Evolutionary conservation across 2,797 vertebrate species (phyloP).

Genomic region (Gymnocypris eckloni): DNA sequence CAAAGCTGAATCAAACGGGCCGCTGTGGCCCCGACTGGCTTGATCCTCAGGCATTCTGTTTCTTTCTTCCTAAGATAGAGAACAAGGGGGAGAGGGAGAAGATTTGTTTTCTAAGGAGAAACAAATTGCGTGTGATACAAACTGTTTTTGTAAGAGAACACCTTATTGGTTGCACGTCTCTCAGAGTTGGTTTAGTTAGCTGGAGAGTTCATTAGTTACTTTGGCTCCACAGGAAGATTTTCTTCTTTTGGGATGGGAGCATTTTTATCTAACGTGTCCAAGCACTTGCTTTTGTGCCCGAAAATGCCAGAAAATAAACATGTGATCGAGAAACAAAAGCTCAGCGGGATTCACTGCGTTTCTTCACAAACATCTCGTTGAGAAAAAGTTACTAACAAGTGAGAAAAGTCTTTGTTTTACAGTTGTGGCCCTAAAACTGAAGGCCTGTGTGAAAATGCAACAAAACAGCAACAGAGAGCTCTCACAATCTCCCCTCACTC

Average conservation of each 20-base stretch:
- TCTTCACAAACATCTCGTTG: constrained; percentile 44
- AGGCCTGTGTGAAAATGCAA: constrained; percentile 62
- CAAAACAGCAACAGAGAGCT: constrained; percentile 62
- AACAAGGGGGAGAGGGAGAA: constrained; percentile 13
- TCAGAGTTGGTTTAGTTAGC: constrained; percentile 33
- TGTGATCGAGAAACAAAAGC: constrained; percentile 38
- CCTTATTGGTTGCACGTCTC: constrained; percentile 8
- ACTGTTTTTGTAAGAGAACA: constrained; percentile 17
- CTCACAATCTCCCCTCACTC: constrained; percentile 52
- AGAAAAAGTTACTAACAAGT: constrained; percentile 54
- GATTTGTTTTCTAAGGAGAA: constrained; percentile 27
- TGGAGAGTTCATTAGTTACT: constrained; percentile 39
- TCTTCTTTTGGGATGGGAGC: constrained; percentile 20
- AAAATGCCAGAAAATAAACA: constrained; percentile 41
- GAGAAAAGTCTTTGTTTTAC: constrained; percentile 49
- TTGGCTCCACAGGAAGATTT: constrained; percentile 25
- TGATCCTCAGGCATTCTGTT: constrained; percentile 76
- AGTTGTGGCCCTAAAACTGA: constrained; percentile 52
- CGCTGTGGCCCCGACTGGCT: constrained; percentile 73
- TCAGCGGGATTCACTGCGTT: constrained; percentile 19
- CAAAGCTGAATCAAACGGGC: constrained; percentile 81
- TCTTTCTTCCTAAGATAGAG: constrained; percentile 28
- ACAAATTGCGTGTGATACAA: constrained; percentile 32
- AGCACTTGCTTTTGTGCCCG: constrained; percentile 20
- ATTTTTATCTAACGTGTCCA: constrained; percentile 32